These are phyloP conservation scores for Pheosia tremula DNA, from an alignment of 2,888 invertebrate genomes.

Conservation along the genomic window DNA sequence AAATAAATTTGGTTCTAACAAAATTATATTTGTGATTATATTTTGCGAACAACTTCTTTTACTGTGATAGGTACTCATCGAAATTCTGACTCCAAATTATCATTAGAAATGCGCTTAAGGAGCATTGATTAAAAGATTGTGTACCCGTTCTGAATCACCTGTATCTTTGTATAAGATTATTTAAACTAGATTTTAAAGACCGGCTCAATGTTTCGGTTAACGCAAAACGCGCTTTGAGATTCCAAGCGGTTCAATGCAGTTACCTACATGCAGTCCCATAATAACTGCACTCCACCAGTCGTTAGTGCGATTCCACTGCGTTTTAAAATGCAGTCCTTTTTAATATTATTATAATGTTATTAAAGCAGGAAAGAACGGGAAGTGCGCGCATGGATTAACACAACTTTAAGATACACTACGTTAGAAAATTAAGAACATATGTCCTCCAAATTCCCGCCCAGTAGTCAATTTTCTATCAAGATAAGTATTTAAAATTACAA, in stretches of 20 bases:
- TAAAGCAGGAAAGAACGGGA: not conserved
- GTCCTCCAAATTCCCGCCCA: not conserved
- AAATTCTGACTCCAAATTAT: too few species aligned
- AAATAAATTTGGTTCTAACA: too few species aligned
- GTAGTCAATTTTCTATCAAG: conserved; percentile 13
- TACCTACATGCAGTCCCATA: too few species aligned
- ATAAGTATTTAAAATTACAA: conserved; percentile 38
- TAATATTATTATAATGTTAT: not conserved
- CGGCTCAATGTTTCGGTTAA: too few species aligned
- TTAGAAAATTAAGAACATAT: not conserved
- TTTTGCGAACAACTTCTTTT: too few species aligned
- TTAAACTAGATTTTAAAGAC: too few species aligned
- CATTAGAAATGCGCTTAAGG: too few species aligned
- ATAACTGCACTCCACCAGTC: not conserved
- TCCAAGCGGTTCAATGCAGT: not conserved
- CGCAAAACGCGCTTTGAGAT: not conserved
- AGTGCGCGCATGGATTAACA: not conserved
- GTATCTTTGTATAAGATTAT: too few species aligned
- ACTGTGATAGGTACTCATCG: too few species aligned
- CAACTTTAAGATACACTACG: not conserved
- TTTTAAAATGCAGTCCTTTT: not conserved
- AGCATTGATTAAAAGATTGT: too few species aligned
- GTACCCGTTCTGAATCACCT: too few species aligned
- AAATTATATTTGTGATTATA: too few species aligned
- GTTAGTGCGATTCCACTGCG: conserved; percentile 1